Evolutionary conservation across 35 echinoderm and acorn worm genomes (phyloP), one percentile per base, ranked within the genome.

Genomic region (Amphiura filiformis): DNA sequence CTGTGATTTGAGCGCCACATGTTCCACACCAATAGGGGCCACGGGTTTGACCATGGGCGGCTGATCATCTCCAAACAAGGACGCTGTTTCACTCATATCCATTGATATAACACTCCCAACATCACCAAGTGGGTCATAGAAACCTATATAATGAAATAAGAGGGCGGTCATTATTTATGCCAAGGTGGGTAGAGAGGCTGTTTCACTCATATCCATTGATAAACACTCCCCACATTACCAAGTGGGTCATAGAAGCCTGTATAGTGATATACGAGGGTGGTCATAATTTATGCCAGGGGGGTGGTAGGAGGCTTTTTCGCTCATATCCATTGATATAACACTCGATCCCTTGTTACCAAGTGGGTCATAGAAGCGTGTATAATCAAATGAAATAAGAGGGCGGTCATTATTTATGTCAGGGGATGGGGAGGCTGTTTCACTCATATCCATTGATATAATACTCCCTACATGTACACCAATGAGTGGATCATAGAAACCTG

Each of bases 1-100:
- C 35, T 83, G 81, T 56, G 81, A 31, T 57, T 83, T 83, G 39
- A 83, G 81, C 20, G 81, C 81, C 13, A 34, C 42, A 56, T 33
- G 41, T 83, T 83, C 81, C 15, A 44, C 81, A 18, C 81, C 81
- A 4, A 57, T 44, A 12, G 81, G 81, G 15, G 42, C 17, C 23
- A 37, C 41, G 33, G 42, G 42, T 36, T 83, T 83, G 5, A 83
- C 44, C 0, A 56, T 83, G 36, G 80, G 80, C 1, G 32, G 31
- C 5, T 56, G 41, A 37, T 83, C 81, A 0, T 56, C 42, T 57
- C 56, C 81, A 13, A 70, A 3, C 61, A 70, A 13, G 61, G 61
- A 70, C 3, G 61, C 61, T 5, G 61, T 70, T n/a, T 70, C 61
- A 70, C 61, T 70, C 11, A 70, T 70, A 70, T 11, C 61, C 61